A percentile compares a stretch with the other conserved stretches of the same genome.
Evolutionary conservation across 2,888 invertebrate species (phyloP).

Genomic region (Thereva unica): DNA sequence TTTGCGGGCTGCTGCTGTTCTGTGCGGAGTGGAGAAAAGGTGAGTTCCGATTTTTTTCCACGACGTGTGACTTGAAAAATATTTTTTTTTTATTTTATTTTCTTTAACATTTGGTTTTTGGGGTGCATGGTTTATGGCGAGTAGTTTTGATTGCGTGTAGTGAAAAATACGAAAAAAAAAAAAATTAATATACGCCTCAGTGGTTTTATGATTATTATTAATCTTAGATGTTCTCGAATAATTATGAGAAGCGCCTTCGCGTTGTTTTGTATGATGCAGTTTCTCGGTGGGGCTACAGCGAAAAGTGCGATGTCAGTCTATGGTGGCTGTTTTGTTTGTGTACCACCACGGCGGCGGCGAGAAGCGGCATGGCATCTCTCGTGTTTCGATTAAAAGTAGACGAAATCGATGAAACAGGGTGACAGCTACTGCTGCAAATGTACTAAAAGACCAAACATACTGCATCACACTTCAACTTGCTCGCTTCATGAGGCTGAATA

Average conservation of each 20-base stretch:
- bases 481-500: no score
- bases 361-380: no score
- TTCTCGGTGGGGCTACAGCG: no score
- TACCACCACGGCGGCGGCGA: no score
- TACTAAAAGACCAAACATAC: no score
- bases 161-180: neutral
- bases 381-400: no score
- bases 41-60: slow-evolving; percentile 23
- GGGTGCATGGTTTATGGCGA: neutral
- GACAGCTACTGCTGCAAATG: neutral
- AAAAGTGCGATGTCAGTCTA: no score
- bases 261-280: neutral
- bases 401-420: no score
- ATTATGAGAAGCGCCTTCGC: neutral
- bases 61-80: slow-evolving; percentile 12
- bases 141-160: slow-evolving; percentile 16
- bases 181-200: neutral
- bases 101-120: slow-evolving; percentile 4
- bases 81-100: no score
- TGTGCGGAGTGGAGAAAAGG: slow-evolving; percentile 22
- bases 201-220: slow-evolving; percentile 25
- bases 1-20: slow-evolving; percentile 27
- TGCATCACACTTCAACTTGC: no score
- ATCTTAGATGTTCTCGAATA: neutral
- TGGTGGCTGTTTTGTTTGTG: no score